These are phyloP conservation scores for Synanthedon tipuliformis DNA, from an alignment of 2,888 invertebrate genomes.

Conservation along the genomic window DNA sequence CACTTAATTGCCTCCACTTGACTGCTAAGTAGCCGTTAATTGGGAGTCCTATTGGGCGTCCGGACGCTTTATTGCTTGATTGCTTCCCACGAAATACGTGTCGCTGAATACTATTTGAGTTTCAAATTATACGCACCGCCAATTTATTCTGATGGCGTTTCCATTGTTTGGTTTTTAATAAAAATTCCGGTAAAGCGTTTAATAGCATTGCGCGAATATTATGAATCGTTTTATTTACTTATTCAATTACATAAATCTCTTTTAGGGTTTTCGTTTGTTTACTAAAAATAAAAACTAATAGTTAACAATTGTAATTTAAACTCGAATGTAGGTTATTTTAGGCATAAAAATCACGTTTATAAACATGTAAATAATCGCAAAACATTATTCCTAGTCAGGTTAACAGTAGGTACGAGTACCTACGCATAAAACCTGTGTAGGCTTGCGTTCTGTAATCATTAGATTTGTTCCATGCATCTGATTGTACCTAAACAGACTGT, in stretches of 20 bases:
- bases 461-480: too few species aligned
- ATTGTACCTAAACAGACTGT: too few species aligned
- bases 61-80: not conserved
- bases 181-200: not conserved
- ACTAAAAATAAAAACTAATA: too few species aligned
- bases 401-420: too few species aligned
- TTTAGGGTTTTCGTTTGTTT: not conserved
- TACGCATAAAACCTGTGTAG: too few species aligned
- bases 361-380: too few species aligned
- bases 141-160: slow-evolving; percentile 14
- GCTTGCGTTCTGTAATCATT: too few species aligned
- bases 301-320: too few species aligned
- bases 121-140: slow-evolving; percentile 22
- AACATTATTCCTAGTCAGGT: too few species aligned
- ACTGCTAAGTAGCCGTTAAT: slow-evolving; percentile 21
- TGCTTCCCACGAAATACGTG: slow-evolving; percentile 11
- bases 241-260: not conserved
- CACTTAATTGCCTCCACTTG: not conserved
- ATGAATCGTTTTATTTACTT: not conserved
- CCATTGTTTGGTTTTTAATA: slow-evolving; percentile 17
- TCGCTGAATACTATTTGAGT: slow-evolving; percentile 20
- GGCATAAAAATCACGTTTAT: too few species aligned
- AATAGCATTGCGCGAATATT: not conserved
- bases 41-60: slow-evolving; percentile 1
- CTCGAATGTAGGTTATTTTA: too few species aligned